Percentiles rank a stretch among this genome's conserved stretches.
These are phyloP conservation scores for Zelleria hepariella DNA, from an alignment of 2,888 invertebrate genomes.

Conservation along the genomic window DNA sequence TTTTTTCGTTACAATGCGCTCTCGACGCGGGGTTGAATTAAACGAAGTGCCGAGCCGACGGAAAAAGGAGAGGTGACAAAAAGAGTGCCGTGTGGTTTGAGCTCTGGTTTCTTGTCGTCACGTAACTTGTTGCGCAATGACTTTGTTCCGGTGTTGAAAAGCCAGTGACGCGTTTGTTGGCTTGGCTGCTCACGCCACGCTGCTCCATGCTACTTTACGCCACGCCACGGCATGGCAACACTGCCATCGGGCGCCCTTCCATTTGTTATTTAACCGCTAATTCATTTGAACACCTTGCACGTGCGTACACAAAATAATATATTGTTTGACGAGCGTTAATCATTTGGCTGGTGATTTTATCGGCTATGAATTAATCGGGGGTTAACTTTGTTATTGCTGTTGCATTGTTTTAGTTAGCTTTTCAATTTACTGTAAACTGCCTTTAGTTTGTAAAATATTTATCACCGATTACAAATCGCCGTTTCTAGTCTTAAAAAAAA, in stretches of 20 bases:
- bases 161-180: constrained; percentile 24
- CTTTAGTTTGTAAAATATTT: no score
- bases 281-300: constrained; percentile 30
- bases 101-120: constrained; percentile 25
- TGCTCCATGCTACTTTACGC: constrained; percentile 12
- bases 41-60: background rate
- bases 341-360: background rate
- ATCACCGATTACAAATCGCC: no score
- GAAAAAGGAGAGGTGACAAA: background rate
- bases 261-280: constrained; percentile 46
- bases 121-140: constrained; percentile 65
- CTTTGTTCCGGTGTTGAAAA: constrained; percentile 60
- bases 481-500: no score
- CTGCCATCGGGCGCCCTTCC: constrained; percentile 21
- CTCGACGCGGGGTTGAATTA: background rate
- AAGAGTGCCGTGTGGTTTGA: background rate
- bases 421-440: no score
- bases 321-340: constrained; percentile 3
- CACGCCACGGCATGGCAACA: background rate
- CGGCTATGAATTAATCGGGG: background rate
- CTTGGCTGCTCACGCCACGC: constrained; percentile 43
- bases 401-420: background rate
- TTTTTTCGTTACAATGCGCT: no score
- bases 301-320: constrained; percentile 12
- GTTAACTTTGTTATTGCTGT: background rate